Percentiles rank a stretch among this genome's conserved stretches.
Evolutionary conservation across 2,888 invertebrate species (phyloP).

Genomic region (Isotomurus palustris): DNA sequence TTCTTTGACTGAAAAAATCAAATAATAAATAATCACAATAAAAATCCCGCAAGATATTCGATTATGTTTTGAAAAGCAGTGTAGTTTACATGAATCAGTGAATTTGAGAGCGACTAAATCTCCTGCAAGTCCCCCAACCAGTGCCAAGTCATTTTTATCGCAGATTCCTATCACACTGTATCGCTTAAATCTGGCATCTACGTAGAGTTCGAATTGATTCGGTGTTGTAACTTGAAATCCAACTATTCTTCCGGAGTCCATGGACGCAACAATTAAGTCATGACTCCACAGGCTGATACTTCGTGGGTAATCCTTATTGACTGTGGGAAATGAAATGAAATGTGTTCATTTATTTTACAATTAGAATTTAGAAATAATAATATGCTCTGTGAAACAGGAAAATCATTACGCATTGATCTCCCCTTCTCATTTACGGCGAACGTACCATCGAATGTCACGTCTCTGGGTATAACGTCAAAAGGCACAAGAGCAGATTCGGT

Average conservation of each 20-base stretch:
- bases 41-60: neutral
- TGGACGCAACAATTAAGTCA: constrained; percentile 19
- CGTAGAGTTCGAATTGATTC: constrained; percentile 20
- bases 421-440: neutral
- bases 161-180: constrained; percentile 3
- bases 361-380: neutral
- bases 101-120: neutral
- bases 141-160: neutral
- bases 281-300: constrained; percentile 11
- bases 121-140: neutral
- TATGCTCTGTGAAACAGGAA: neutral
- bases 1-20: too few species aligned
- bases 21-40: neutral
- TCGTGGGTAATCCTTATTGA: constrained; percentile 26
- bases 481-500: constrained; percentile 14
- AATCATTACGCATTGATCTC: constrained; percentile 1
- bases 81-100: neutral
- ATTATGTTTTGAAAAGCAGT: neutral
- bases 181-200: constrained; percentile 14
- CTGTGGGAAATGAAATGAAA: constrained; percentile 7
- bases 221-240: constrained; percentile 9
- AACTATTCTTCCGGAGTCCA: constrained; percentile 25
- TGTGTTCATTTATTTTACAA: neutral
- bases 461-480: constrained; percentile 13
- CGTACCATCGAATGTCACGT: constrained; percentile 6